Evolutionary conservation across 2,113 vertebrate genomes (phyloP), one percentile per base, ranked within the genome.

Genomic region (Capreolus pygargus): DNA sequence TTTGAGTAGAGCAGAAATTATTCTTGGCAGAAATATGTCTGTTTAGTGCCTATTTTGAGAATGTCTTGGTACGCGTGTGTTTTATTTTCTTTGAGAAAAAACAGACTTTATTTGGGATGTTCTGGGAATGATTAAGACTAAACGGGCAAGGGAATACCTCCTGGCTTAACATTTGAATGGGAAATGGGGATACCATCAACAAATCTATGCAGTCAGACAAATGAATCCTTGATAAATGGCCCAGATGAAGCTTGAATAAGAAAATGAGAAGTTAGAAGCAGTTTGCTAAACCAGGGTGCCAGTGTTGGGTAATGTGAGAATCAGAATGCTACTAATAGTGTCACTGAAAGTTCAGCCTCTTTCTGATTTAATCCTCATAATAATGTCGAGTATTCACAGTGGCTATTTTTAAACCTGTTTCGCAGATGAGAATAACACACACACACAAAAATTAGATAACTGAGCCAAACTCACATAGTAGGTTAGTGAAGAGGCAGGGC

Each of bases 11-110:
- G 25, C 74, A 95, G 81, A 97, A 89, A 89, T 97, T 86, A 89
- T 91, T 97, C 52, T 86, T 93, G 86, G 89, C 83, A 96, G 94
- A 86, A 86, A 84, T 70, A 74, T 16, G 19, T 95, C 86, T 96
- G 85, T 27, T 95, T 50, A 17, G 36, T 86, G 70, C 70, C 87
- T 90, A 17, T 95, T 95, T 95, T 81, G 60, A 82, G 87, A 96
- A 79, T 95, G 76, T 81, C 89, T 93, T 81, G 33, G 36, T 91
- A 76, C 86, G 58, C 47, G 23, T 86, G 58, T 70, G n/a, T 83
- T 96, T 97, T 88, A 64, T 93, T 97, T 91, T 78, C 78, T 95
- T 96, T 86, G 82, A 95, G 86, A 45, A 86, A 97, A 94, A 97
- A 57, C 21, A 94, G 50, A 45, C 21, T 93, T 61, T 82, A 45